phyloP scores from a whole-genome alignment of 2,113 vertebrate genomes.

The Redunca redunca region DNA sequence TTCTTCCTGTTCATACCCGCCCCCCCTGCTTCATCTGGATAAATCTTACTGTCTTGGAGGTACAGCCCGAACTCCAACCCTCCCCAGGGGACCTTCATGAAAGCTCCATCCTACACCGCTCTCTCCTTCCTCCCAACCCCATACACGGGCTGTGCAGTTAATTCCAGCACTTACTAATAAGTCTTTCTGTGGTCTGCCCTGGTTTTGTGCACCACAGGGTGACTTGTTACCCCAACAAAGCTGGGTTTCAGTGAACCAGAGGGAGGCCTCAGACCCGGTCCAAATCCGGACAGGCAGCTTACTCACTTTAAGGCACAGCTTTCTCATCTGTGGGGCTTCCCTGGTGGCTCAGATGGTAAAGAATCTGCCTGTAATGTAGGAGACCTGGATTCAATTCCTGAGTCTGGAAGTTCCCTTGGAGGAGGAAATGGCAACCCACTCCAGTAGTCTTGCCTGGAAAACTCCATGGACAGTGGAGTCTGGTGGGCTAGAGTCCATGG shows the following conservation, averaged over 20 bases:
- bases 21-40: not conserved
- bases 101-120: rapidly evolving
- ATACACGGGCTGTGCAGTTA: not conserved
- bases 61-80: rapidly evolving
- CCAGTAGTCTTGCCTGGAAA: not conserved
- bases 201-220: not conserved
- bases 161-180: not conserved
- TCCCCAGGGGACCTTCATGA: not conserved
- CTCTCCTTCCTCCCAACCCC: not conserved
- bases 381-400: not conserved
- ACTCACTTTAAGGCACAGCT: not conserved
- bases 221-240: not conserved
- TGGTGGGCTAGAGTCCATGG: not conserved
- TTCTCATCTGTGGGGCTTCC: not conserved
- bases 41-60: not conserved
- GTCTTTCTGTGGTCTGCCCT: not conserved
- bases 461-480: not conserved
- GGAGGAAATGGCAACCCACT: not conserved
- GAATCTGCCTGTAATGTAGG: not conserved
- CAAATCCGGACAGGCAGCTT: not conserved
- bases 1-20: not conserved
- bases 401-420: not conserved
- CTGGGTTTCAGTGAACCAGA: not conserved
- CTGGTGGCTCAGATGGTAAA: not conserved
- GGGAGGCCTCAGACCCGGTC: not conserved